phyloP scores from a whole-genome alignment of 2,113 vertebrate genomes.

The Heteronetta atricapilla region DNA sequence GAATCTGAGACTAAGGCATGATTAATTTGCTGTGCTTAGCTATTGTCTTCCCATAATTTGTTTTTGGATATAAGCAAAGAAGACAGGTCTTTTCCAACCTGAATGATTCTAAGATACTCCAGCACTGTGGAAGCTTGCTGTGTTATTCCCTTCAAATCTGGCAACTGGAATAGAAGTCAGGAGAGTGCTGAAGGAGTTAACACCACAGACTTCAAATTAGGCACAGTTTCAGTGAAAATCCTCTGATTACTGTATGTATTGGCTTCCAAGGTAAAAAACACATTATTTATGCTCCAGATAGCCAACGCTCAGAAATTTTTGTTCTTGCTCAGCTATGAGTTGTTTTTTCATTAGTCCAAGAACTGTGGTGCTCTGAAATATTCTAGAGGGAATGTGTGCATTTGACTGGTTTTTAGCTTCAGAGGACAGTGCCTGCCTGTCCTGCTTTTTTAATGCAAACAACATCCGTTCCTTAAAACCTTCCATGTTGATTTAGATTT shows the following conservation, averaged over 20 bases:
- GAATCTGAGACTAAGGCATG: neutral
- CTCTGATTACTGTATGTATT: neutral
- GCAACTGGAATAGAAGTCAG: neutral
- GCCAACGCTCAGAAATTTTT: neutral
- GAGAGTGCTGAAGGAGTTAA: neutral
- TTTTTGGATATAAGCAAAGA: neutral
- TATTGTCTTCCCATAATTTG: neutral
- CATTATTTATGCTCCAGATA: conserved; percentile 1
- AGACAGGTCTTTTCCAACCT: neutral
- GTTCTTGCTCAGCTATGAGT: neutral
- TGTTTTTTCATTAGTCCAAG: neutral
- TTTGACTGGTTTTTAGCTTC: neutral
- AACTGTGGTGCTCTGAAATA: neutral
- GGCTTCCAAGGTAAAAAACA: neutral
- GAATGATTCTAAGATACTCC: neutral
- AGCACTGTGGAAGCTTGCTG: neutral
- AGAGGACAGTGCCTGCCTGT: neutral
- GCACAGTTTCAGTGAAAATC: neutral
- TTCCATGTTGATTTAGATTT: neutral
- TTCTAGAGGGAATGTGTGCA: neutral
- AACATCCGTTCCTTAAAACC: neutral
- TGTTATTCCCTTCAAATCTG: neutral
- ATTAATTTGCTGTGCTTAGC: neutral
- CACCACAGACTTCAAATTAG: neutral
- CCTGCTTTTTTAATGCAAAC: neutral